Conservation (phyloP, 37 sponge, comb jelly and placozoan species). For the Agelas oroides region DNA sequence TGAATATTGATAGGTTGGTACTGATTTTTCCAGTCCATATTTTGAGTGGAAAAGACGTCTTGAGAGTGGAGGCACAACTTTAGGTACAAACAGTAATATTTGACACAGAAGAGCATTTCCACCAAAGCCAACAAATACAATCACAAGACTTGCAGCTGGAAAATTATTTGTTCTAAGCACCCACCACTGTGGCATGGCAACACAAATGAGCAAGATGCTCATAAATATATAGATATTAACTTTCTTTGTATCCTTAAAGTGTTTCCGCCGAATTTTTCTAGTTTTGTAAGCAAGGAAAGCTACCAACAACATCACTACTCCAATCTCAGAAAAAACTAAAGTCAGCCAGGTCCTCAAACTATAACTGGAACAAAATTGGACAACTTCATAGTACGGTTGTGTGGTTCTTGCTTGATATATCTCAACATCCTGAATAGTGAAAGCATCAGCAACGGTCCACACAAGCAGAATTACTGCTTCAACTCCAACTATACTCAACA, state of each 20-base stretch:
- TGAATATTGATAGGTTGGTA: no score
- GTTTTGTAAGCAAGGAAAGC: conserved; percentile 36
- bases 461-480: conserved; percentile 8
- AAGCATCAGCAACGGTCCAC: conserved; percentile 26
- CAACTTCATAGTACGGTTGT: neutral
- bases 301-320: conserved; percentile 16
- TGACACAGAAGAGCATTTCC: conserved; percentile 8
- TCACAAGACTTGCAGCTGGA: neutral
- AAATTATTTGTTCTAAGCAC: neutral
- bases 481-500: conserved; percentile 13
- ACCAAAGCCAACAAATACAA: conserved; percentile 5
- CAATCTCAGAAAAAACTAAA: neutral
- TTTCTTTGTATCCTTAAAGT: conserved; percentile 65
- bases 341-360: conserved; percentile 18
- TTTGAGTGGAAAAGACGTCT: neutral
- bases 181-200: conserved; percentile 18
- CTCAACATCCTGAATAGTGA: neutral
- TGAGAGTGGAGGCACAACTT: conserved; percentile 11
- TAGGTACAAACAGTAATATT: conserved; percentile 40
- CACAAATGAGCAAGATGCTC: neutral
- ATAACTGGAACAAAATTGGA: conserved; percentile 16
- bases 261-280: conserved; percentile 24
- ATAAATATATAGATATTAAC: conserved; percentile 22
- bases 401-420: neutral
- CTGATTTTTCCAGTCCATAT: no score